Base-by-base conservation (phyloP, 35 echinoderm and acorn worm genomes). In the Holothuria glaberrima region DNA sequence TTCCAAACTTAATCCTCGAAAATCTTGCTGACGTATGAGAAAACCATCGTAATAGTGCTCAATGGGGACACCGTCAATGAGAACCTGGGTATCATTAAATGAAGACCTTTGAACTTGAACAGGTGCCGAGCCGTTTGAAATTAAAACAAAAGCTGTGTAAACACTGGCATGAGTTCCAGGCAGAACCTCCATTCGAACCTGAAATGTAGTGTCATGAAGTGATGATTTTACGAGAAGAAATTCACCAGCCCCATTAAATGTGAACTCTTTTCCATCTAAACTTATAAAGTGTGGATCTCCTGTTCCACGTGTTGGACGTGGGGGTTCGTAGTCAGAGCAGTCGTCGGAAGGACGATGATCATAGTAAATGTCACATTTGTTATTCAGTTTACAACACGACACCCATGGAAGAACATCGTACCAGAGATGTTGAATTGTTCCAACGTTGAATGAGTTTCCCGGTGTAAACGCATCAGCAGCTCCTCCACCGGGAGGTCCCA, bases 171-270 rank as follows among this genome's bases (percentile, higher is more conserved):
- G 33, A n/a, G 82, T 87, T 18, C 58, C 71, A 25, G 38, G 80
- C 44, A 82, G 52, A 27, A 7, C 56, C 36, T 86, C 92, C 92
- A 94, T 94, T 22, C 92, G 76, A 28, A 56, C 88, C 69, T 94
- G 92, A 28, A 94, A 94, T 30, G 41, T 86, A 29, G 90, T 12
- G 31, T 90, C 75, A 56, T 86, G 45, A 16, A 90, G 17, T 18
- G 12, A 27, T 22, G 92, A 94, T 22, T 66, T 60, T 22, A 69
- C 4, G 41, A 94, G 77, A 26, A 77, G 68, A 76, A 94, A 94
- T 78, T 94, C 88, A 4, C 92, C 92, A 65, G 88, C 92, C 32
- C 88, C 92, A 65, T 94, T 94, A 35, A 94, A 94, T 16, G 92
- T 94, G 56, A 86, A 94, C 35, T 90, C 72, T 18, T 86, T 85